Conservation (phyloP, 2,797 vertebrate genomes). For the Pelochelys cantorii region DNA sequence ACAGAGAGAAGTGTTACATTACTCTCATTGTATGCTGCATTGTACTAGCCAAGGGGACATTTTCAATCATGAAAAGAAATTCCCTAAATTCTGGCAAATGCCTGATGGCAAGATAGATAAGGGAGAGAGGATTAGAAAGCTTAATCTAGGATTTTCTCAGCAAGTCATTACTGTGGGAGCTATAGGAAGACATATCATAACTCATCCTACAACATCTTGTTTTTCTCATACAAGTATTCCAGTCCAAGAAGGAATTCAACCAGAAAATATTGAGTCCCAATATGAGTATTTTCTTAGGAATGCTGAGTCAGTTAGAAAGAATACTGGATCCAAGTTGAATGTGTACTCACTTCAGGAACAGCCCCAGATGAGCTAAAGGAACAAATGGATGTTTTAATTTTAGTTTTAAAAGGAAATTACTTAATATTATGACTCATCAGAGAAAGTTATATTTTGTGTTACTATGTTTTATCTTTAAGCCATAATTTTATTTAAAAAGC, state of each 20-base stretch:
- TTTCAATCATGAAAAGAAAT: neutral
- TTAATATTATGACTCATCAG: constrained; percentile 77
- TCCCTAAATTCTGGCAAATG: neutral
- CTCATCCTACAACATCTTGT: neutral
- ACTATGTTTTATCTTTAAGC: constrained; percentile 63
- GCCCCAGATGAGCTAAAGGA: constrained; percentile 55
- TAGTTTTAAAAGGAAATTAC: constrained; percentile 74
- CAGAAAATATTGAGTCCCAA: constrained; percentile 47
- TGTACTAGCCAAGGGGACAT: neutral
- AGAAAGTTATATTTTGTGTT: constrained; percentile 67
- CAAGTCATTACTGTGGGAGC: neutral
- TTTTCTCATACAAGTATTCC: constrained; percentile 13
- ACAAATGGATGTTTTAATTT: constrained; percentile 50
- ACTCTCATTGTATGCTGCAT: neutral
- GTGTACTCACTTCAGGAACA: constrained; percentile 57
- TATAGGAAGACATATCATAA: neutral
- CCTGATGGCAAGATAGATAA: neutral
- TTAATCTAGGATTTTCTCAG: neutral
- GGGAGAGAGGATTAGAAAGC: neutral
- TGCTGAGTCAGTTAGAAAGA: constrained; percentile 21
- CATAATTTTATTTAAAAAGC: constrained; percentile 61
- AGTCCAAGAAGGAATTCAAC: neutral
- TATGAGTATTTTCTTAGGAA: neutral
- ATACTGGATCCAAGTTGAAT: constrained; percentile 34
- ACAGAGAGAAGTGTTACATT: neutral